phyloP scores from a whole-genome alignment of 2,113 vertebrate genomes.

The Semnornis frantzii region DNA sequence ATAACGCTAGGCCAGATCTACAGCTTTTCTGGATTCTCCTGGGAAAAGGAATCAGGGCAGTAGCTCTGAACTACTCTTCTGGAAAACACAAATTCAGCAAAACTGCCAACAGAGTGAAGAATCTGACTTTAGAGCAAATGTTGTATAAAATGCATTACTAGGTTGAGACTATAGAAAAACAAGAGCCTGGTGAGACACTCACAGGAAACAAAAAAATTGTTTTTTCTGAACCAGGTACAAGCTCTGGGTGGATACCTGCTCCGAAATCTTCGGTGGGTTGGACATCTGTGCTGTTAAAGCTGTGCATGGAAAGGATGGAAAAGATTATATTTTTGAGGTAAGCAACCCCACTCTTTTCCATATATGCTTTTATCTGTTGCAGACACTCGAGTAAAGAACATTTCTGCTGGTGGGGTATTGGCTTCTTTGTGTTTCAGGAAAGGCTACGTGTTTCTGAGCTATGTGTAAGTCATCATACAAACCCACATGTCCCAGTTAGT shows the following conservation, averaged over 20 bases:
- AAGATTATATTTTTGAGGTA: conserved; percentile 98
- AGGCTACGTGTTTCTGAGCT: conserved; percentile 2
- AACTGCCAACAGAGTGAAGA: background rate
- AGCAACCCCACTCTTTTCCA: conserved; percentile 17
- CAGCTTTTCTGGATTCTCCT: background rate
- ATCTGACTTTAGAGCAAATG: background rate
- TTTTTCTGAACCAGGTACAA: conserved; percentile 86
- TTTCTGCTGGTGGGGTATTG: background rate
- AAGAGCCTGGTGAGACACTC: background rate
- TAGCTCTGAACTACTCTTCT: background rate
- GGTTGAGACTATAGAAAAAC: background rate
- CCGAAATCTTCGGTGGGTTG: conserved; percentile 94
- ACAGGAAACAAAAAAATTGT: background rate
- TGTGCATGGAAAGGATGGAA: conserved; percentile 96
- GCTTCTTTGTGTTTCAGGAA: conserved; percentile 12
- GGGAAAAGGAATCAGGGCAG: background rate
- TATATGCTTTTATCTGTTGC: background rate
- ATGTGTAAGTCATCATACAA: background rate
- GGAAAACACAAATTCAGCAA: background rate
- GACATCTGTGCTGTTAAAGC: conserved; percentile 98
- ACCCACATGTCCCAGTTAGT: conserved; percentile 26
- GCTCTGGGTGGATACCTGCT: conserved; percentile 94
- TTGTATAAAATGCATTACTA: background rate
- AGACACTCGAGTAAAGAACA: background rate
- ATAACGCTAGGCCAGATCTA: background rate